Evolutionary conservation across 2,888 invertebrate genomes (phyloP).

Genomic region (Tromatobia lineatoria): DNA sequence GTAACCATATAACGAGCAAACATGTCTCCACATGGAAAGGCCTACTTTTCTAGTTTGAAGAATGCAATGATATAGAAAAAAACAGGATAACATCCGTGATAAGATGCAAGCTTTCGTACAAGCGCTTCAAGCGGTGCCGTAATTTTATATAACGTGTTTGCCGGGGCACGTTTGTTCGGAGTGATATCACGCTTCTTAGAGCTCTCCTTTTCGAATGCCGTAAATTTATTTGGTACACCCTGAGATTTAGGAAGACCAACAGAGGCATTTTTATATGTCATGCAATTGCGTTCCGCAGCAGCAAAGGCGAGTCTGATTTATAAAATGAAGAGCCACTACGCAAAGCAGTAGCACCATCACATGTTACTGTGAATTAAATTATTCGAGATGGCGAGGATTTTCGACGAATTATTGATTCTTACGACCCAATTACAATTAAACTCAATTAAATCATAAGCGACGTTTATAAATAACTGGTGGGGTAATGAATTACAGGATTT

Average conservation of each 20-base stretch:
- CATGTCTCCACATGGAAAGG: constrained; percentile 1
- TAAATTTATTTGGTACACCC: constrained; percentile 74
- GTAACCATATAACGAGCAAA: constrained; percentile 60
- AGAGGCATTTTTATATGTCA: not conserved
- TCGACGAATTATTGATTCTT: not conserved
- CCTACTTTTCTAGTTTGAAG: constrained; percentile 41
- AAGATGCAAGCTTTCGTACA: constrained; percentile 62
- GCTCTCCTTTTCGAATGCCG: constrained; percentile 65
- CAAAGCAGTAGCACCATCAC: not conserved
- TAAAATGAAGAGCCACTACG: not conserved
- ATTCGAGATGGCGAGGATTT: not conserved
- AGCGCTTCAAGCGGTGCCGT: constrained; percentile 30
- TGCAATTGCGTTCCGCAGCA: constrained; percentile 1
- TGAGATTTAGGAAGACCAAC: constrained; percentile 68
- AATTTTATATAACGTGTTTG: constrained; percentile 74
- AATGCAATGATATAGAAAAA: constrained; percentile 72
- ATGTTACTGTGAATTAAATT: not conserved
- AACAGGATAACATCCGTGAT: constrained; percentile 67
- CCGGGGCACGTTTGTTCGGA: constrained; percentile 69
- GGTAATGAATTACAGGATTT: not conserved
- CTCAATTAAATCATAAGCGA: not conserved
- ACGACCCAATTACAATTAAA: not conserved
- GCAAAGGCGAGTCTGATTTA: not conserved
- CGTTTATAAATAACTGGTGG: not conserved
- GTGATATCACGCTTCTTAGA: constrained; percentile 69